Evolutionary conservation across 2,113 vertebrate genomes (phyloP).

Genomic region (Cnemophilus loriae): DNA sequence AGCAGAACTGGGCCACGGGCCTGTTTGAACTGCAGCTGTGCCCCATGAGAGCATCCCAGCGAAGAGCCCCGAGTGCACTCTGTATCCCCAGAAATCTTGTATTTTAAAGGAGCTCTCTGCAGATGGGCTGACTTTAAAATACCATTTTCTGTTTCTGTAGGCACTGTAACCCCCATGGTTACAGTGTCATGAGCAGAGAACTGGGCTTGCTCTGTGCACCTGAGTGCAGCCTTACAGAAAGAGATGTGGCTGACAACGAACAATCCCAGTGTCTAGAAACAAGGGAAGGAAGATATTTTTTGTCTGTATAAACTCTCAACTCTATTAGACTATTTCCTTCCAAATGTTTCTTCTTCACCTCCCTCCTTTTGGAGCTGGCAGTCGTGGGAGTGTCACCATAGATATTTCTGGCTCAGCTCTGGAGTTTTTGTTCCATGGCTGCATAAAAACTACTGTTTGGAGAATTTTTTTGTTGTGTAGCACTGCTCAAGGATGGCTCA

Average conservation of each 20-base stretch:
- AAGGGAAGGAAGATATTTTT: rapidly evolving
- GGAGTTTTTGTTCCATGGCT: not conserved
- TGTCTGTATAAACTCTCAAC: not conserved
- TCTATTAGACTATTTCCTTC: not conserved
- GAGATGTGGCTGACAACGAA: not conserved
- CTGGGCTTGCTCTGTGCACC: not conserved
- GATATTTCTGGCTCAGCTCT: not conserved
- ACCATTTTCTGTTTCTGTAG: not conserved
- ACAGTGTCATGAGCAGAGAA: not conserved
- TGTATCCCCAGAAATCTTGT: not conserved
- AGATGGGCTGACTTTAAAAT: not conserved
- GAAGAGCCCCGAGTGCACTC: rapidly evolving
- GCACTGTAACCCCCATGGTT: not conserved
- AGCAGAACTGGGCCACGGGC: not conserved
- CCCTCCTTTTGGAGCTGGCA: not conserved
- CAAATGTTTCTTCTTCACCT: not conserved
- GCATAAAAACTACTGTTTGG: not conserved
- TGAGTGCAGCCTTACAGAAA: not conserved
- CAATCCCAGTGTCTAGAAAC: not conserved
- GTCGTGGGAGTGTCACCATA: not conserved
- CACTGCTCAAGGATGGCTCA: not conserved
- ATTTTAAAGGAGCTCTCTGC: not conserved
- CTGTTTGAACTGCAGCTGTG: not conserved
- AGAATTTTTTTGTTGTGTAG: not conserved
- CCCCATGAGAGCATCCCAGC: not conserved